Base-by-base conservation (phyloP, 2,797 vertebrate genomes). In the Dendrocincla tyrannina region DNA sequence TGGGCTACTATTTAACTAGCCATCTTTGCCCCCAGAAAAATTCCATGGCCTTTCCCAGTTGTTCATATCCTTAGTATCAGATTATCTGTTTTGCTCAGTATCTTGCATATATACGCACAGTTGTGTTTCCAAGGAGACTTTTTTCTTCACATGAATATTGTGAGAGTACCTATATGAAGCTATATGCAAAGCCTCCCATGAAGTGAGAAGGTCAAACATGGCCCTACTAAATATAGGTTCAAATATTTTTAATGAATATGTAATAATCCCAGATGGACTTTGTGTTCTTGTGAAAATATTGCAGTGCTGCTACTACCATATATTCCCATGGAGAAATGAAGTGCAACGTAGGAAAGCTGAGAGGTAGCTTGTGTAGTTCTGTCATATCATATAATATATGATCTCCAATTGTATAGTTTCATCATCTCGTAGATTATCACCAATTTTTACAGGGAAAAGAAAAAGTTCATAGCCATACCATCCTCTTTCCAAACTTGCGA, bases 21-120 rank as follows among this genome's bases (percentile, higher is more conserved):
- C 12, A n/a, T 25, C 27, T 64, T 67, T 58, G 6, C 11, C 24
- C 6, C 0, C 2, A 6, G 22, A 39, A 75, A n/a, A 6, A 17
- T 5, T 28, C 32, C 32, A 18, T 20, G 35, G 3, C 17, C 4
- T 85, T 83, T 79, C 32, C 22, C 22, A 46, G 17, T 49, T 68
- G 20, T 66, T 73, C 17, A 17, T 55, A 42, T 9, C 8, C 22
- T 69, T 66, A 39, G 15, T 55, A 60, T 42, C 42, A 74, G 33
- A 63, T 33, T 50, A 58, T 35, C 32, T 76, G 12, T 37, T 89
- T 73, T 77, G 6, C 9, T 86, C 23, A 53, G 14, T 20, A 28
- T 53, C 0, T 46, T 46, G 0, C 44, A 20, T 46, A 17, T 3
- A 0, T 53, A 17, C 2, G 2, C 63, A 25, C 3, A 37, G 17